A percentile compares a stretch with the other conserved stretches of the same genome.
Conservation (phyloP, 2,888 invertebrate genomes). For the Drosophila infuscata region DNA sequence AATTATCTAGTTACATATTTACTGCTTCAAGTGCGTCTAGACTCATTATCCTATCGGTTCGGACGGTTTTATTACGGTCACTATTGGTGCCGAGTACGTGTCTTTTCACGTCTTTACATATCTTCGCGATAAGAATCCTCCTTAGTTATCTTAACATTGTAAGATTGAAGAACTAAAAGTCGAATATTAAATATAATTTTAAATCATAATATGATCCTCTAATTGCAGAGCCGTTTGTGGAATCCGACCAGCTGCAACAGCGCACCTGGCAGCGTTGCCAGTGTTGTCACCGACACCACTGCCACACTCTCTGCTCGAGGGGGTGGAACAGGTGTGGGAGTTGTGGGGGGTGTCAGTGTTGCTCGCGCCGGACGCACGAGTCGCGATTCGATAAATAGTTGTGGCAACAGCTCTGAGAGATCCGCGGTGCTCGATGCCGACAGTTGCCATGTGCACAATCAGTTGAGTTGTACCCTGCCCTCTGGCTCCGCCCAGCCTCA, state of each 20-base stretch:
- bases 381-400: slow-evolving; percentile 73
- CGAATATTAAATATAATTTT: no score
- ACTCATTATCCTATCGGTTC: no score
- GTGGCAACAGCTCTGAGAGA: slow-evolving; percentile 66
- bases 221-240: slow-evolving; percentile 84
- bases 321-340: slow-evolving; percentile 6
- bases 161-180: no score
- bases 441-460: slow-evolving; percentile 38
- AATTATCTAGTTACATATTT: no score
- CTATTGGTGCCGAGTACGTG: no score
- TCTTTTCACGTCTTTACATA: no score
- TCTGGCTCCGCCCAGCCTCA: slow-evolving; percentile 85
- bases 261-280: slow-evolving; percentile 17
- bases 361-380: slow-evolving; percentile 88
- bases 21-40: no score
- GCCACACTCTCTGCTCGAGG: neutral
- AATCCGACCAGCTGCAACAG: slow-evolving; percentile 47
- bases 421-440: slow-evolving; percentile 56
- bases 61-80: no score
- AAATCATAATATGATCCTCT: neutral
- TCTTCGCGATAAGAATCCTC: no score
- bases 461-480: slow-evolving; percentile 13
- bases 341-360: slow-evolving; percentile 19
- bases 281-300: neutral
- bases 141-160: no score